Conservation (phyloP, 1,140 invertebrate genomes). For the Bursaphelenchus mucronatus region DNA sequence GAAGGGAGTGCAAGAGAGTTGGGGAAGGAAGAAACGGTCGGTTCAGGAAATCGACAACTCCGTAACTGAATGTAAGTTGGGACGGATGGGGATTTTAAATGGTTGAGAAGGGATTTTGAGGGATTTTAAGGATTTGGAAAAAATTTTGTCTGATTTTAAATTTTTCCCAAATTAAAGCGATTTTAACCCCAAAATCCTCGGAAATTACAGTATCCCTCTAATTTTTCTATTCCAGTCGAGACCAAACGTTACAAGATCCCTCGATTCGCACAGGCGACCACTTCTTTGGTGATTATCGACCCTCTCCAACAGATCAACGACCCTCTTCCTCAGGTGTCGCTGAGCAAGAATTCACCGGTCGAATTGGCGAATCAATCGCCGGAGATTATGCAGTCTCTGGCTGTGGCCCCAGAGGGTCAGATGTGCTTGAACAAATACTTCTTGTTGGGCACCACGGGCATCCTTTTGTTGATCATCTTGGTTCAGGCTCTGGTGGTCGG, state of each 20-base stretch:
- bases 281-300: conserved; percentile 55
- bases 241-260: conserved; percentile 59
- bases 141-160: background rate
- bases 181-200: no score
- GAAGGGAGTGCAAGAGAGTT: conserved; percentile 48
- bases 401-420: conserved; percentile 10
- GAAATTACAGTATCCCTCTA: background rate
- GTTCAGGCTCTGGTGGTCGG: conserved; percentile 52
- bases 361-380: conserved; percentile 29
- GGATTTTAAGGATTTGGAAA: background rate
- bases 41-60: conserved; percentile 38
- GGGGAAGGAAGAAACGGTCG: conserved; percentile 57
- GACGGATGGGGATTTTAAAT: no score
- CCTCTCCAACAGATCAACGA: conserved; percentile 55
- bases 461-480: conserved; percentile 46
- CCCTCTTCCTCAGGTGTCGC: conserved; percentile 15
- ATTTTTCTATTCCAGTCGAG: conserved; percentile 54
- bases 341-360: conserved; percentile 21
- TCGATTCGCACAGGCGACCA: conserved; percentile 56
- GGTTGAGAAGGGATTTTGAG: conserved; percentile 9
- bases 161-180: background rate
- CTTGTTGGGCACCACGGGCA: conserved; percentile 39
- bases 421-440: conserved; percentile 49
- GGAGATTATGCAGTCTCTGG: conserved; percentile 1
- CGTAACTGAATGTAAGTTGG: conserved; percentile 55